phyloP scores from a whole-genome alignment of 2,888 invertebrate species.

The Drosophila mettleri region DNA sequence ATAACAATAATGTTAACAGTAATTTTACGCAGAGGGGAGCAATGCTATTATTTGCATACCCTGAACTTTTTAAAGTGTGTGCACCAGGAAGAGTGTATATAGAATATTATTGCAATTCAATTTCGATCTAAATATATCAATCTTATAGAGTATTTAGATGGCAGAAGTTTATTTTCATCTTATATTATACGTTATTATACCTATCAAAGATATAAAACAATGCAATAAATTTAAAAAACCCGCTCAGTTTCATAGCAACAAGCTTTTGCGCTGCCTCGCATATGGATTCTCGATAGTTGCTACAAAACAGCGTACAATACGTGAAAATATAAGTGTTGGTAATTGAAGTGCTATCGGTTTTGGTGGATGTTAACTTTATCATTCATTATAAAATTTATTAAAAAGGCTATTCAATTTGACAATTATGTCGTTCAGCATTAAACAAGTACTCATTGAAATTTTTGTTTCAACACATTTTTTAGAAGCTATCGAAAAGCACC shows the following conservation, averaged over 20 bases:
- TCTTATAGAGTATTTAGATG: no score
- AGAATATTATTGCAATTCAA: not conserved
- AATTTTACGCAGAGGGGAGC: constrained; percentile 1
- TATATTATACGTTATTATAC: no score
- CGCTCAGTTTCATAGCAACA: constrained; percentile 10
- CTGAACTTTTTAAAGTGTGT: constrained; percentile 2
- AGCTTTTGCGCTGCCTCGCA: not conserved
- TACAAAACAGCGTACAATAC: not conserved
- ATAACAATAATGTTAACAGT: constrained; percentile 19
- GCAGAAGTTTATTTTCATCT: no score
- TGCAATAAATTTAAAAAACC: not conserved
- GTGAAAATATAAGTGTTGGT: not conserved
- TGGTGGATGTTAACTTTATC: no score
- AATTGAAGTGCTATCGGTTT: not conserved
- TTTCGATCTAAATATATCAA: not conserved
- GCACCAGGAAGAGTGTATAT: constrained; percentile 3
- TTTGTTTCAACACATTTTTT: not conserved
- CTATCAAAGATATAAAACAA: no score
- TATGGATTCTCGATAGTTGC: not conserved
- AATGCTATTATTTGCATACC: constrained; percentile 3
- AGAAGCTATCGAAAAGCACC: constrained; percentile 14
- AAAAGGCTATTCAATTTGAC: not conserved
- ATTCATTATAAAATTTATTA: no score
- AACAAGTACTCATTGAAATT: not conserved
- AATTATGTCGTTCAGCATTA: not conserved